Conservation (phyloP, 2,888 invertebrate species). For the Aleiodes leptofemur region DNA sequence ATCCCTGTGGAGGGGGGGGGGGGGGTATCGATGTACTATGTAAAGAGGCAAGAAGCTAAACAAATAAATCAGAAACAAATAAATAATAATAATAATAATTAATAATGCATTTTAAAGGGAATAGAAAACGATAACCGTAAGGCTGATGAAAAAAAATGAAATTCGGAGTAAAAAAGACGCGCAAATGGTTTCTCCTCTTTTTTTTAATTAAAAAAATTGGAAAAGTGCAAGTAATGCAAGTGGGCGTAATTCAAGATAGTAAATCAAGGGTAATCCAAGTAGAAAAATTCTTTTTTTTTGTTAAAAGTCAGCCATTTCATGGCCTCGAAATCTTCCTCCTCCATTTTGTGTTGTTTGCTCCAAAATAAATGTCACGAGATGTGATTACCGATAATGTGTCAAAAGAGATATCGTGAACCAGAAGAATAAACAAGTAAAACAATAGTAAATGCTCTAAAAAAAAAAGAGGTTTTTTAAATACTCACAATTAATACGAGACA, state of each 20-base stretch:
- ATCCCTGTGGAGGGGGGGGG: too few species aligned
- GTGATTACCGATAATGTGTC: background rate
- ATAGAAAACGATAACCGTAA: background rate
- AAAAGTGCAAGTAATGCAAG: slow-evolving; percentile 20
- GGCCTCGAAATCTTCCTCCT: background rate
- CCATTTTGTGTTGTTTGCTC: background rate
- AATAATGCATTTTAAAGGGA: too few species aligned
- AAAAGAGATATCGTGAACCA: background rate
- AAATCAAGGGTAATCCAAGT: slow-evolving; percentile 41
- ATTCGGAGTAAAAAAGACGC: background rate
- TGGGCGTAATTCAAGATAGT: slow-evolving; percentile 28
- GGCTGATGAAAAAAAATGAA: slow-evolving; percentile 1
- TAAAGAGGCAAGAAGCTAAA: too few species aligned
- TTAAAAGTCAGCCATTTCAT: slow-evolving; percentile 35
- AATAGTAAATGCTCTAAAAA: background rate
- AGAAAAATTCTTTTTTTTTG: background rate
- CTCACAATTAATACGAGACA: slow-evolving; percentile 6
- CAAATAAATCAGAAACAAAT: too few species aligned
- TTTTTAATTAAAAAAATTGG: background rate
- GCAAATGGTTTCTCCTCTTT: background rate
- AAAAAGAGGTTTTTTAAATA: slow-evolving; percentile 1
- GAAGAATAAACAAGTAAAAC: background rate
- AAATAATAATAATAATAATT: too few species aligned
- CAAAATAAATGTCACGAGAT: background rate
- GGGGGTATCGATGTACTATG: too few species aligned